These are phyloP conservation scores for Calonectris borealis DNA, from an alignment of 2,113 vertebrate genomes.

Conservation along the genomic window DNA sequence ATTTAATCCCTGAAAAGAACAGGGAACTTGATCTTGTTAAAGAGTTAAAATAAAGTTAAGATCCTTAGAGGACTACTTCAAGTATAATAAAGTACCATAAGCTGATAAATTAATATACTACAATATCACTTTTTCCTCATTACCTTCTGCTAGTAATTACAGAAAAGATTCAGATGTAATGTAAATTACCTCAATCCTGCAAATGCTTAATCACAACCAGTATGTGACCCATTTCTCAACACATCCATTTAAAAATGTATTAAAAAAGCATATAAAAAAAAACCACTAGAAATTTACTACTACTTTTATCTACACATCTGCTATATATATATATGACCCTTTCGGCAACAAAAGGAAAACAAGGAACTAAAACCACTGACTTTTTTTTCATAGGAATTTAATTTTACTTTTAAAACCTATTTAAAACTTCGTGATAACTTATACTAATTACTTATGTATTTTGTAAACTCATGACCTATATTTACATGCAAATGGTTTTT, in stretches of 20 bases:
- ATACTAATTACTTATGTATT: neutral
- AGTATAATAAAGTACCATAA: neutral
- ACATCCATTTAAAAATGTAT: neutral
- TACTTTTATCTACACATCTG: neutral
- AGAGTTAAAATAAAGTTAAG: neutral
- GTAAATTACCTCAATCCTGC: neutral
- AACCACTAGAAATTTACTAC: neutral
- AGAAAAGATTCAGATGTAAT: neutral
- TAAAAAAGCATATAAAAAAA: neutral
- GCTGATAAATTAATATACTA: neutral
- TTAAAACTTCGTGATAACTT: neutral
- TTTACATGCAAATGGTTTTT: neutral
- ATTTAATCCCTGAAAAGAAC: neutral
- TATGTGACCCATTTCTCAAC: neutral
- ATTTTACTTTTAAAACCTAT: neutral
- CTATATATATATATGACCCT: neutral
- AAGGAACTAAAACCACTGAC: neutral
- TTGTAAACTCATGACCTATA: neutral
- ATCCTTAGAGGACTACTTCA: neutral
- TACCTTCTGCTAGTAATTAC: neutral
- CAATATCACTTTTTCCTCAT: neutral
- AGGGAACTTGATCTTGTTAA: neutral
- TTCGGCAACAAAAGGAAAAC: neutral
- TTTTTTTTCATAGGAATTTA: neutral
- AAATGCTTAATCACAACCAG: neutral